These are phyloP conservation scores for Ptychoptera contaminata DNA, from an alignment of 2,888 invertebrate genomes.

Conservation along the genomic window DNA sequence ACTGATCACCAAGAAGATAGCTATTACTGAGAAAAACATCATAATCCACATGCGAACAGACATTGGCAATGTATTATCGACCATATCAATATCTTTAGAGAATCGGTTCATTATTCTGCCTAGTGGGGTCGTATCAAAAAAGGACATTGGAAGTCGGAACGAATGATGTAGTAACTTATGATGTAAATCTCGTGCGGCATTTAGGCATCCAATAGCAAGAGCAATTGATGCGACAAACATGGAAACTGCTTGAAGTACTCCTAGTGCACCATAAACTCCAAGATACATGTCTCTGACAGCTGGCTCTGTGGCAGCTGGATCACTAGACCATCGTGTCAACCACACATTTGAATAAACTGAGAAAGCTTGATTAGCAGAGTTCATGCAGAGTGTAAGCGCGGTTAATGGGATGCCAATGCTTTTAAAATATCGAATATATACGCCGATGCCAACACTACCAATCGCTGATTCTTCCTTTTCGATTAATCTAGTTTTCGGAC, in stretches of 20 bases:
- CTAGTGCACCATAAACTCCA: constrained; percentile 27
- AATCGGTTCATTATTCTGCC: constrained; percentile 45
- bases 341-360: constrained; percentile 5
- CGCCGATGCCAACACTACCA: constrained; percentile 13
- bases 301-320: constrained; percentile 9
- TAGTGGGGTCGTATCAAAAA: constrained; percentile 44
- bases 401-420: constrained; percentile 2
- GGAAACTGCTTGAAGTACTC: constrained; percentile 22
- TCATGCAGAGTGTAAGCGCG: neutral
- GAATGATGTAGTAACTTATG: constrained; percentile 33
- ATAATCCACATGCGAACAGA: neutral
- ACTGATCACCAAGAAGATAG: constrained; percentile 12
- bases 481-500: constrained; percentile 24
- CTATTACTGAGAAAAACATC: constrained; percentile 11
- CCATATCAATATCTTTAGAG: constrained; percentile 40
- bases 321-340: constrained; percentile 16
- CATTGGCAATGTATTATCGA: constrained; percentile 36
- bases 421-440: constrained; percentile 9
- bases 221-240: constrained; percentile 30
- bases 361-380: constrained; percentile 2
- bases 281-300: constrained; percentile 19
- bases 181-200: constrained; percentile 38
- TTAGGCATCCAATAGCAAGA: constrained; percentile 34
- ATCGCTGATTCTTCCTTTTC: constrained; percentile 34
- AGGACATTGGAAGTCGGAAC: constrained; percentile 39